These are phyloP conservation scores for Lagorchestes hirsutus DNA, from an alignment of 2,797 vertebrate species.

Conservation along the genomic window DNA sequence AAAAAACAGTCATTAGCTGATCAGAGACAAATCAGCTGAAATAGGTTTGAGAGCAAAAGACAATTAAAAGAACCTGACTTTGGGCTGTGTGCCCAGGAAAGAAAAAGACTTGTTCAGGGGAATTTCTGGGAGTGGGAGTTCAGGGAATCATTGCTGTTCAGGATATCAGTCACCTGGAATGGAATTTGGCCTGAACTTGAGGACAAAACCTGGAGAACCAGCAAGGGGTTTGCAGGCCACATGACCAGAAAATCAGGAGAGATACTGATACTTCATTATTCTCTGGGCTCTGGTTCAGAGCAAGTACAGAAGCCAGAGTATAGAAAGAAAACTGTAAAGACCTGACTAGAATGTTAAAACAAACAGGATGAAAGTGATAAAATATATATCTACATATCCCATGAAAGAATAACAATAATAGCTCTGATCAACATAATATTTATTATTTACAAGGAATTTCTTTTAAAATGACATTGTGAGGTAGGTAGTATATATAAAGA, in stretches of 20 bases:
- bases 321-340: not conserved
- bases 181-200: not conserved
- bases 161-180: not conserved
- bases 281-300: not conserved
- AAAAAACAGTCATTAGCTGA: not conserved
- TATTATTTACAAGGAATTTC: not conserved
- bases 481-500: not conserved
- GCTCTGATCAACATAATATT: not conserved
- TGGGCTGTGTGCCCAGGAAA: not conserved
- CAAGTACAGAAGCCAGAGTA: not conserved
- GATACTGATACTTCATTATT: not conserved
- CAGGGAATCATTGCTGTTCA: not conserved
- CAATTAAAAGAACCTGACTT: not conserved
- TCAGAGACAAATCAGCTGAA: not conserved
- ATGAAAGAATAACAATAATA: not conserved
- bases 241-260: not conserved
- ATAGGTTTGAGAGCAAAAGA: not conserved
- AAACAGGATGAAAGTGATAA: not conserved
- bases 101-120: not conserved
- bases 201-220: not conserved
- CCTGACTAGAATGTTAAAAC: not conserved
- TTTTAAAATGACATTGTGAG: not conserved
- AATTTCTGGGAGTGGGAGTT: not conserved
- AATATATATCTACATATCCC: not conserved
- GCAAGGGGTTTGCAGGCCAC: not conserved